phyloP scores from a whole-genome alignment of 2,113 vertebrate genomes.

The Cacatua alba region DNA sequence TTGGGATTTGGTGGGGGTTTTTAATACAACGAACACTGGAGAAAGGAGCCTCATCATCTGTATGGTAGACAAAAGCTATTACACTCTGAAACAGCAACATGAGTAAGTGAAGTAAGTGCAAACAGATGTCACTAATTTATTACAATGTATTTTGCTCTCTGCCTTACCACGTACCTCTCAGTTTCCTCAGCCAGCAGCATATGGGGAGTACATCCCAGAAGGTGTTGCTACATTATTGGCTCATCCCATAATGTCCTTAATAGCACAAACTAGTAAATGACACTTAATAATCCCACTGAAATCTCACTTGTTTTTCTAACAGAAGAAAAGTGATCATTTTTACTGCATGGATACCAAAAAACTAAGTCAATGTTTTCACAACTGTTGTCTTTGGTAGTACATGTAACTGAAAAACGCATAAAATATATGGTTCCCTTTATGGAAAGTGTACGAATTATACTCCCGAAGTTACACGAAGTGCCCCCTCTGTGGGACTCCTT shows the following conservation, averaged over 20 bases:
- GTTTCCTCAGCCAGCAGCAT: background rate
- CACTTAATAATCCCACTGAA: background rate
- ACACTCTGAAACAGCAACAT: background rate
- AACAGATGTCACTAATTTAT: constrained; percentile 10
- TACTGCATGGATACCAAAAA: background rate
- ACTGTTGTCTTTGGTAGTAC: background rate
- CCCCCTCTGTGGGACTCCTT: constrained; percentile 67
- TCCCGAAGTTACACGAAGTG: constrained; percentile 45
- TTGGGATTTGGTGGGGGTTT: background rate
- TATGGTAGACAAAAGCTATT: background rate
- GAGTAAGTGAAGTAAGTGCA: background rate
- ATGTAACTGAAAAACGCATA: background rate
- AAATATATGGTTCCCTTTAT: background rate
- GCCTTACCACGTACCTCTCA: background rate
- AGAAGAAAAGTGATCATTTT: background rate
- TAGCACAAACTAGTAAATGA: background rate
- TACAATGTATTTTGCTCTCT: background rate
- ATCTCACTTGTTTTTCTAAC: background rate
- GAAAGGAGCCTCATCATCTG: background rate
- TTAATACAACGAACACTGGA: background rate
- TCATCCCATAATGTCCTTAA: background rate
- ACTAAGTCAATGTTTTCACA: background rate
- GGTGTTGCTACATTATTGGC: background rate
- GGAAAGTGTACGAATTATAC: background rate
- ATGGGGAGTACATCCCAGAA: background rate